Evolutionary conservation across 2,113 vertebrate genomes (phyloP), one percentile per base, ranked within the genome.

Genomic region (Nothoprocta pentlandii): DNA sequence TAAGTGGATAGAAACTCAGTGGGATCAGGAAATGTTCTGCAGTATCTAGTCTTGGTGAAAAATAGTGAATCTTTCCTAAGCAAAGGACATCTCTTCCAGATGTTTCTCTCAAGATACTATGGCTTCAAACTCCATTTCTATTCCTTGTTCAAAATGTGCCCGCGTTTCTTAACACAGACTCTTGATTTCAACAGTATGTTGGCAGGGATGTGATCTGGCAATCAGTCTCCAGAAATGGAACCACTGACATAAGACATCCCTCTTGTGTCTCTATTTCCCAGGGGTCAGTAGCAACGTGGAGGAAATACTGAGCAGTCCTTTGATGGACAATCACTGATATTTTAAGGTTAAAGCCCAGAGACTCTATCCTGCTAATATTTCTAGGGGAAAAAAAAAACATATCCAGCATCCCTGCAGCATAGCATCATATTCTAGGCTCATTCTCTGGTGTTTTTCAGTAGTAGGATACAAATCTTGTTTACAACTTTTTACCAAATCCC

Each of bases 1-100:
- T 53, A 34, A 20, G 17, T 88, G 49, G 22, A 70, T 85, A 77
- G 44, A 74, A 92, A 75, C 26, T 74, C 56, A 54, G 23, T 83
- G 90, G 73, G 93, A 93, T 12, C 64, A 74, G 74, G 56, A 85
- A 85, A 67, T 74, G 10, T n/a, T 70, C 93, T 85, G 44, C 30
- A 87, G 5, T 87, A 21, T 85, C 41, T 87, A 64, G 30, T 76
- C 41, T 71, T 61, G 44, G 41, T 90, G n/a, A 74, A 83, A 95
- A 82, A 54, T 62, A 85, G 22, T 4, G 26, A 85, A 30, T 92
- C 22, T 77, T 21, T 49, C 36, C 54, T 92, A 39, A 70, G n/a
- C 79, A 87, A 92, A 80, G 61, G 23, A 26, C 85, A 4, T 69
- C 77, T 74, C 13, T 71, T 95, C 28, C 23, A 54, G 21, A n/a